phyloP scores from a whole-genome alignment of 2,888 invertebrate genomes.

The Pandemis cinnamomeana region DNA sequence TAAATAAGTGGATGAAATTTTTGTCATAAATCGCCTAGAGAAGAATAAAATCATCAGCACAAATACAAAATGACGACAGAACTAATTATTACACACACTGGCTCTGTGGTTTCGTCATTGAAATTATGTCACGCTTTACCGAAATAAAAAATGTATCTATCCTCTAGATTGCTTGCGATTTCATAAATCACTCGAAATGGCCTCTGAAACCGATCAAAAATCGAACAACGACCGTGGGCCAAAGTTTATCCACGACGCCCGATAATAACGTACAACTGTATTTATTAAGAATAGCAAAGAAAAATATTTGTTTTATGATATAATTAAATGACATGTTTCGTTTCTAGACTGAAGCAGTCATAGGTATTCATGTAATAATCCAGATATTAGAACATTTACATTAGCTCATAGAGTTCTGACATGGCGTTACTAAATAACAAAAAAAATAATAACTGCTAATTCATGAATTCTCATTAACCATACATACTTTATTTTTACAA shows the following conservation, averaged over 20 bases:
- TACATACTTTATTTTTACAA: not conserved
- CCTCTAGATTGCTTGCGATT: not conserved
- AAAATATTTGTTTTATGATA: constrained; percentile 35
- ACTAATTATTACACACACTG: not conserved
- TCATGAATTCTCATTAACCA: not conserved
- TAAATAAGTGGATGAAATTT: no score
- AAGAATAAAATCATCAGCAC: not conserved
- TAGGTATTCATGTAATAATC: not conserved
- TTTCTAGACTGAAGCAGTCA: constrained; percentile 7
- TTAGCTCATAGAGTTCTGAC: not conserved
- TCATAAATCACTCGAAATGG: not conserved
- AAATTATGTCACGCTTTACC: not conserved
- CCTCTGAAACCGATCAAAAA: constrained; percentile 2
- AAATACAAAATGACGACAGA: not conserved
- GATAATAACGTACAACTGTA: constrained; percentile 18
- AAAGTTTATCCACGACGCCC: constrained; percentile 43
- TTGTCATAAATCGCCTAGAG: no score
- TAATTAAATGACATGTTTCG: constrained; percentile 7
- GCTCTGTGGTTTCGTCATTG: not conserved
- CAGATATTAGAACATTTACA: not conserved
- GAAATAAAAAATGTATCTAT: not conserved
- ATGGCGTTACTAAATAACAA: not conserved
- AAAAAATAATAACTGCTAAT: not conserved
- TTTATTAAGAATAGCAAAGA: constrained; percentile 33
- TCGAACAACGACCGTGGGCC: constrained; percentile 31